phyloP scores from a whole-genome alignment of 1,140 invertebrate species.

The Temnothorax longispinosus region DNA sequence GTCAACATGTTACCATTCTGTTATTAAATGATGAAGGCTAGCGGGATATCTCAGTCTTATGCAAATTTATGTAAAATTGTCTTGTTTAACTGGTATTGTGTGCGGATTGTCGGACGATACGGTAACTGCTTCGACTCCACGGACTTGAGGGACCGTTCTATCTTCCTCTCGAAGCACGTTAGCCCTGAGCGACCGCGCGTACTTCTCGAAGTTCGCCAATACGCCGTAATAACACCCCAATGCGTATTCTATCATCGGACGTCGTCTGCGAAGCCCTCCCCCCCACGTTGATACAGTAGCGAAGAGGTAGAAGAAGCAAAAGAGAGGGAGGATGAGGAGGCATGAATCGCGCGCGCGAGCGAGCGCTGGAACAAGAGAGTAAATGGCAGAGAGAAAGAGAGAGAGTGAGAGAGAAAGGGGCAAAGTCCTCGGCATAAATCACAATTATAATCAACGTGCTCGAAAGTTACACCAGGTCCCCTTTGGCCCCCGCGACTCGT shows the following conservation, averaged over 20 bases:
- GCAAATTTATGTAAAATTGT: conserved; percentile 52
- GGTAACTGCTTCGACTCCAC: conserved; percentile 28
- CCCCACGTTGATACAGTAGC: conserved; percentile 4
- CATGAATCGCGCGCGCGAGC: neutral
- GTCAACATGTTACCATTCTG: conserved; percentile 15
- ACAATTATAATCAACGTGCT: conserved; percentile 80
- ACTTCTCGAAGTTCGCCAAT: conserved; percentile 57
- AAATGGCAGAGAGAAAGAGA: conserved; percentile 23
- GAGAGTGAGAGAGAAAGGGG: conserved; percentile 20
- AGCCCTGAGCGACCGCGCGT: neutral
- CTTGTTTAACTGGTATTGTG: conserved; percentile 46
- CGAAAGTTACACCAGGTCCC: conserved; percentile 73
- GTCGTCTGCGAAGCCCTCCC: conserved; percentile 26
- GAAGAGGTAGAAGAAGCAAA: conserved; percentile 16
- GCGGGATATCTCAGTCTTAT: conserved; percentile 40
- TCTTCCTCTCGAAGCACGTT: conserved; percentile 45
- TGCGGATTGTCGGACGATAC: conserved; percentile 41
- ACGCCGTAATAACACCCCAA: conserved; percentile 64
- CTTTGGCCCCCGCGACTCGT: conserved; percentile 64
- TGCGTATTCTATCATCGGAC: conserved; percentile 70
- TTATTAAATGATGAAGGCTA: conserved; percentile 38
- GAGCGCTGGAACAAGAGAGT: neutral
- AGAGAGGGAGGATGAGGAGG: conserved; percentile 18
- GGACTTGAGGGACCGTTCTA: conserved; percentile 34
- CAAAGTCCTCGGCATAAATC: conserved; percentile 71